Evolutionary conservation across 2,113 vertebrate species (phyloP).

Genomic region (Urocitellus parryii): DNA sequence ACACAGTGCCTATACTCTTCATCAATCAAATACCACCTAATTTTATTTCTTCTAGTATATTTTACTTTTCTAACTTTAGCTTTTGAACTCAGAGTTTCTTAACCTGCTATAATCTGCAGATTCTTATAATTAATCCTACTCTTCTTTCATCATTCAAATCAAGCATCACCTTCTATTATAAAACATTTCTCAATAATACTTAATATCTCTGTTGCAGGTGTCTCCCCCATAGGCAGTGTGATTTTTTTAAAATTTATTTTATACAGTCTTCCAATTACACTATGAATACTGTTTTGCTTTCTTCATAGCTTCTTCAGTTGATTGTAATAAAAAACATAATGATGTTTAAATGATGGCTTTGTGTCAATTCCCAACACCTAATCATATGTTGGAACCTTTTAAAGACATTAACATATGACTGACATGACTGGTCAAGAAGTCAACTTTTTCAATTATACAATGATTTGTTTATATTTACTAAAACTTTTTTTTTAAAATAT

Average conservation of each 20-base stretch:
- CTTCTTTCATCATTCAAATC: background rate
- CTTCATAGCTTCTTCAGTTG: background rate
- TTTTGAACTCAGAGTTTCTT: background rate
- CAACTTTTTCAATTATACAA: background rate
- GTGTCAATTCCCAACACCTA: background rate
- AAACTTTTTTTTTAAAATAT: background rate
- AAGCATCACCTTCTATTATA: background rate
- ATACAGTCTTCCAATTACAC: background rate
- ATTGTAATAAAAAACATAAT: background rate
- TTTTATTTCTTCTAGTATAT: background rate
- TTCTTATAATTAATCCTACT: background rate
- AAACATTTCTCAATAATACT: background rate
- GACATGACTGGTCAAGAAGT: background rate
- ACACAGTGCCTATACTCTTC: background rate
- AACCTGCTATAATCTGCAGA: background rate
- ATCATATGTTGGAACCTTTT: background rate
- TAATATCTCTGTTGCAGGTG: background rate
- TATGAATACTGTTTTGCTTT: background rate
- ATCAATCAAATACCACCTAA: background rate
- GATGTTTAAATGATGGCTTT: background rate
- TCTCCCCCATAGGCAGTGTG: background rate
- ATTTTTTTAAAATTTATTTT: too few relatives aligned
- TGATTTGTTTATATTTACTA: background rate
- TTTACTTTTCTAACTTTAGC: background rate
- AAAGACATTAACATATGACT: background rate